Evolutionary conservation across 1,140 invertebrate genomes (phyloP).

Genomic region (Saccostrea echinata): DNA sequence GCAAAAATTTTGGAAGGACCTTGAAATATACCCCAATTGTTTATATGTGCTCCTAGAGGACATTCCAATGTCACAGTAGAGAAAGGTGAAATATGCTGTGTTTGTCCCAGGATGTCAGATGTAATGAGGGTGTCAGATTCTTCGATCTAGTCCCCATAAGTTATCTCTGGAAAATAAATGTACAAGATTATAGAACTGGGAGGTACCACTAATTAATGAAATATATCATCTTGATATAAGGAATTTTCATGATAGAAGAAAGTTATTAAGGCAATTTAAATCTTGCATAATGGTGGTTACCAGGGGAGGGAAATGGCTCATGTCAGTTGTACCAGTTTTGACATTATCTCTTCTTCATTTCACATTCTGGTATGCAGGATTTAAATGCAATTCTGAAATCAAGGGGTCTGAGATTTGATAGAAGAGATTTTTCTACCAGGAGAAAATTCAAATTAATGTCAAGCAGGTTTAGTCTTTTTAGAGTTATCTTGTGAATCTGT

Average conservation of each 20-base stretch:
- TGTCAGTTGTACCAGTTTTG: slow-evolving; percentile 3
- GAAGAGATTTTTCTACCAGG: neutral
- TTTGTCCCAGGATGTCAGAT: neutral
- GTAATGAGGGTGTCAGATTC: neutral
- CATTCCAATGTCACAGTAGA: neutral
- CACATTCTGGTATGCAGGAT: neutral
- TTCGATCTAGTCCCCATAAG: neutral
- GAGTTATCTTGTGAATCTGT: slow-evolving; percentile 26
- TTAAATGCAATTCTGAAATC: neutral
- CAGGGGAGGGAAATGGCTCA: neutral
- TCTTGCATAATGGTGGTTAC: slow-evolving; percentile 30
- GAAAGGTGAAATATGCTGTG: neutral
- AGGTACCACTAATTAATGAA: neutral
- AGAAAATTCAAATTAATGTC: slow-evolving; percentile 33
- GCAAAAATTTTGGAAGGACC: neutral
- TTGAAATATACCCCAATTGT: neutral
- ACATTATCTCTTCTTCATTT: slow-evolving; percentile 13
- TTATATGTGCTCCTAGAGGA: neutral
- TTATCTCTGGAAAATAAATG: neutral
- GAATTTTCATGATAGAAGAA: neutral
- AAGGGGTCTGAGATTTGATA: neutral
- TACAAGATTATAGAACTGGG: neutral
- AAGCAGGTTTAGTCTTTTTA: slow-evolving; percentile 4
- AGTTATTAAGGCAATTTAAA: slow-evolving; percentile 33
- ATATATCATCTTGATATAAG: neutral